Base-by-base conservation (phyloP, 2,888 invertebrate species). In the Polydrusus cervinus region DNA sequence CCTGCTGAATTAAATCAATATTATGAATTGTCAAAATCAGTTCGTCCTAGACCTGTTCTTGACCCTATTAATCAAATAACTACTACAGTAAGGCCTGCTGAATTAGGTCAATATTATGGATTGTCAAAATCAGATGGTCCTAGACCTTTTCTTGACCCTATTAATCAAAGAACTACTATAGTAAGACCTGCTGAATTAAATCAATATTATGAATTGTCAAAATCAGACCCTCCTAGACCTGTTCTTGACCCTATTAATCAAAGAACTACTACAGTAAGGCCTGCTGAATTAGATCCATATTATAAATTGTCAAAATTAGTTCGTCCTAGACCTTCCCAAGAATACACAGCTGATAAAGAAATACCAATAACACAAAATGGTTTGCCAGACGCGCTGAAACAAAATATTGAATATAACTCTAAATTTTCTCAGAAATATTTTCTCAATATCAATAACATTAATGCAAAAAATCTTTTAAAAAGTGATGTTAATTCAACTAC, bases 361-460 rank as follows among this genome's bases (percentile, higher is more conserved):
- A 25, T 3, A 25, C 5, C 25, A 1, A 5, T 25, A 3, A 25
- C 5, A 5, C 25, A 25, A 55, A 0, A 34, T 57, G 38, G 8
- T 57, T 38, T 57, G 16, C 34, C 57, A 1, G 13, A 38, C 3
- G 2, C 57, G 7, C 57, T 57, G 2, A 34, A 57, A 38, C 34
- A 57, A 16, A 57, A 57, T 57, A 57, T 57, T 38, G 57, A 57
- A 16, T 55, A 55, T 30, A 55, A 55, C 8, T 55, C 30, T 0
- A 55, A 55, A 14, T 57, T 57, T 57, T 25, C 20, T 55, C 13
- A n/a, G 5, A 25, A 55, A 30, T n/a, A 30, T n/a, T 25, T 53
- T 13, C 25, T 9, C 16, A 16, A 49, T 18, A 14, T 16, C 6
- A 49, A 49, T 49, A 14, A 8, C 2, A 18, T 18, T 49, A 18